Evolutionary conservation across 2,797 vertebrate genomes (phyloP), one percentile per base, ranked within the genome.

Genomic region (Furcifer pardalis): DNA sequence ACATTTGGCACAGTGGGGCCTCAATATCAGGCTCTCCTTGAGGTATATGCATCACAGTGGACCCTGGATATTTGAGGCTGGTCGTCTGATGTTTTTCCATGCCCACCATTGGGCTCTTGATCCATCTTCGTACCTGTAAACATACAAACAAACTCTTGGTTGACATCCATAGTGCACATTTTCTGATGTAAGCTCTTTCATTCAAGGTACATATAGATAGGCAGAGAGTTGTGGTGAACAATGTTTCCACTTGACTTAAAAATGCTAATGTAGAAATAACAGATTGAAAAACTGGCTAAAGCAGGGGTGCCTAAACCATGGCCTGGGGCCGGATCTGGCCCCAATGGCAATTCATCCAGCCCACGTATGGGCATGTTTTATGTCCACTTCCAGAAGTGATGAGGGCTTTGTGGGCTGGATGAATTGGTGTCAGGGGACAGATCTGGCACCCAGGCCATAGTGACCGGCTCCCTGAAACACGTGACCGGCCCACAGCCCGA

Each of bases 121-220:
- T 99, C 98, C 98, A 99, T 93, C 98, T 94, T 81, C 98, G 96
- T 86, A 99, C 98, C 98, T 99, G 90, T 30, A 89, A 84, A 66
- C 10, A 76, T 4, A 82, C 82, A 81, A 71, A 86, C 76, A 40
- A 81, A 49, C 3, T 46, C 83, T 90, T 37, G 19, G 65, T 69
- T 40, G 8, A 76, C 12, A 44, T n/a, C 42, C 27, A 19, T 46
- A 27, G 49, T 49, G 65, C 17, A 10, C 13, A 62, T 62, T 77
- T 73, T 40, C 59, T 56, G 37, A 40, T 49, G 10, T 23, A 4
- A 30, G 37, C 49, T 68, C 13, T 62, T 81, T 77, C 17, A 68
- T 59, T 56, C 21, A 56, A 56, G 69, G 21, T 37, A 63, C 65
- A 52, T 40, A 17, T 23, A 15, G 23, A 77, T 23, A n/a, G 23